Conservation (phyloP, 2,888 invertebrate species). For the Drosophila borborema region DNA sequence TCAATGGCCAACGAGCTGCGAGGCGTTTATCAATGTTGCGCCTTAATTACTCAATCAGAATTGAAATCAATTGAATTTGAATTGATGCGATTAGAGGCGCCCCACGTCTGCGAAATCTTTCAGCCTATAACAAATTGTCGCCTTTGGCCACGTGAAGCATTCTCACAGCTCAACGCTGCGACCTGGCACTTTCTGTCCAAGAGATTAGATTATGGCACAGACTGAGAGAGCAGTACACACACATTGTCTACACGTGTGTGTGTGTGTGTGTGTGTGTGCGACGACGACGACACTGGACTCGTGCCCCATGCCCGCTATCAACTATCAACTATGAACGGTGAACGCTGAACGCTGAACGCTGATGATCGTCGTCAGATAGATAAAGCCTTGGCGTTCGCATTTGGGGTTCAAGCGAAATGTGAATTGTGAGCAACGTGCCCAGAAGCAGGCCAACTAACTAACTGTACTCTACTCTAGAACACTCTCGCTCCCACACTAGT, state of each 20-base stretch:
- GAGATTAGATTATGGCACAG: conserved; percentile 54
- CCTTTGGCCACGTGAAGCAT: conserved; percentile 66
- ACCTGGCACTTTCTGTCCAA: conserved; percentile 16
- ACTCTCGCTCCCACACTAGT: conserved; percentile 7
- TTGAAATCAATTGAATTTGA: conserved; percentile 34
- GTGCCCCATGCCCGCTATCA: conserved; percentile 48
- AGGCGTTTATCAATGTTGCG: conserved; percentile 59
- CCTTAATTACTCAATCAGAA: conserved; percentile 52
- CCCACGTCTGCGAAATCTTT: background rate
- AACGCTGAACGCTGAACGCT: conserved; percentile 29
- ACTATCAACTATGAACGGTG: conserved; percentile 39
- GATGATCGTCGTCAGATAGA: conserved; percentile 58
- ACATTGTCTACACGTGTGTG: conserved; percentile 47
- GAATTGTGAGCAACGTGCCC: conserved; percentile 44
- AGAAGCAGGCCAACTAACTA: conserved; percentile 46
- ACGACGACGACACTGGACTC: conserved; percentile 53
- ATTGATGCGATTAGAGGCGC: conserved; percentile 32
- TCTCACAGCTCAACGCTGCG: conserved; percentile 18
- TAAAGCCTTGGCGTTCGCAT: conserved; percentile 40
- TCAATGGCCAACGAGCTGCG: conserved; percentile 2
- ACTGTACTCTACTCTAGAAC: conserved; percentile 8
- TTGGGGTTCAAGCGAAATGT: conserved; percentile 24
- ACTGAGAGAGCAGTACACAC: conserved; percentile 23
- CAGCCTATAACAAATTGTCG: conserved; percentile 26
- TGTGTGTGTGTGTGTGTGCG: too few species aligned